These are phyloP conservation scores for Merops nubicus DNA, from an alignment of 2,113 vertebrate species.

Conservation along the genomic window DNA sequence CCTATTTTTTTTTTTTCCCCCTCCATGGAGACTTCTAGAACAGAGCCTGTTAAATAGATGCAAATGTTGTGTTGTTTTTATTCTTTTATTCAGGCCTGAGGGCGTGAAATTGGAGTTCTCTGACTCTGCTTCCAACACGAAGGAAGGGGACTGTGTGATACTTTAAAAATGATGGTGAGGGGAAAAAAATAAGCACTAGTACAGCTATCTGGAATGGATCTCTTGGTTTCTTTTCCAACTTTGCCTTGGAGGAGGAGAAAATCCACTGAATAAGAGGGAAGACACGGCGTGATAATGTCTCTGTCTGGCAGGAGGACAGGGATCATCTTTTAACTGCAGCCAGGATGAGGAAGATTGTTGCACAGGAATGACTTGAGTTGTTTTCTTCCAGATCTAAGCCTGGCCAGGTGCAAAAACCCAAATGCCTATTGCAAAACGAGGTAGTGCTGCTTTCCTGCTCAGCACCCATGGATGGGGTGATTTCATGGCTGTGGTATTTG, in stretches of 20 bases:
- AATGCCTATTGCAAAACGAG: background rate
- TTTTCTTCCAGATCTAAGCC: background rate
- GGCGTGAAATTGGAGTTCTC: constrained; percentile 76
- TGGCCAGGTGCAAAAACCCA: background rate
- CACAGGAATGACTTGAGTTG: background rate
- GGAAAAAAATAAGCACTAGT: constrained; percentile 47
- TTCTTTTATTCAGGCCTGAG: constrained; percentile 74
- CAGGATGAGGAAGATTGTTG: background rate
- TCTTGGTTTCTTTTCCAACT: constrained; percentile 45
- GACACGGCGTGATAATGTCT: background rate
- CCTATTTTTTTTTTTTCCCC: background rate
- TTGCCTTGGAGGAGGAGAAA: constrained; percentile 6
- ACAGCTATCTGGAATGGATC: constrained; percentile 2
- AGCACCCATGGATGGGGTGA: background rate
- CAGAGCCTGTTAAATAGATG: constrained; percentile 76
- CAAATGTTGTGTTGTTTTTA: constrained; percentile 80
- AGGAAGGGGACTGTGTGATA: constrained; percentile 71
- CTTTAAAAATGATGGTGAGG: constrained; percentile 48
- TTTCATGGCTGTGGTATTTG: background rate
- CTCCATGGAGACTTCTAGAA: constrained; percentile 67
- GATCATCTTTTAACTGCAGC: background rate
- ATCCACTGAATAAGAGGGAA: background rate
- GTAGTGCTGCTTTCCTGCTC: background rate
- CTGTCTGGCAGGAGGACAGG: background rate
- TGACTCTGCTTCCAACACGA: constrained; percentile 70